A percentile compares a stretch with the other conserved stretches of the same genome.
phyloP scores from a whole-genome alignment of 2,113 vertebrate genomes.

The Psittacula cyanocephala region DNA sequence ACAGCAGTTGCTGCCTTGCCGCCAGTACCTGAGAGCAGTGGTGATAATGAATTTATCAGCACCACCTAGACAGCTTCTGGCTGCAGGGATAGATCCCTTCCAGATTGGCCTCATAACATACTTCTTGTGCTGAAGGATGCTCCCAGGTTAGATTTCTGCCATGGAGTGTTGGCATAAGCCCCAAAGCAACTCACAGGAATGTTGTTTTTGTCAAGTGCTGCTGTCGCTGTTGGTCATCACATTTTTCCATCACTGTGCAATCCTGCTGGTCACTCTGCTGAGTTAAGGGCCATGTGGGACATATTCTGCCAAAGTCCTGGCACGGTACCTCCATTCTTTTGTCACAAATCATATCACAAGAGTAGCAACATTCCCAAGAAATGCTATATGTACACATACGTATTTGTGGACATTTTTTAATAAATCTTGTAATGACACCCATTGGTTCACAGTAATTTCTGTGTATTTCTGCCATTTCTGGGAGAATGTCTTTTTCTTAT shows the following conservation, averaged over 20 bases:
- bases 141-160: neutral
- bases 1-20: neutral
- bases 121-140: neutral
- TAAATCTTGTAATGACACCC: neutral
- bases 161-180: fast-evolving
- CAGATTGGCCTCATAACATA: neutral
- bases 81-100: neutral
- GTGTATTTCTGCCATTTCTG: neutral
- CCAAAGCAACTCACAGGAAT: fast-evolving
- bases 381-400: fast-evolving
- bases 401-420: neutral
- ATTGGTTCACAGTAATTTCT: neutral
- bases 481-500: neutral
- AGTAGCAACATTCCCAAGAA: neutral
- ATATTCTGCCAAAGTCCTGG: neutral
- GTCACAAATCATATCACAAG: neutral
- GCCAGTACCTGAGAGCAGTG: neutral
- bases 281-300: neutral
- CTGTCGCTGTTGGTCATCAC: neutral
- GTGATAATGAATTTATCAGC: neutral
- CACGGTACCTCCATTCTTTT: neutral
- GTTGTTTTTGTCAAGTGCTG: neutral
- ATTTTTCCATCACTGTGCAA: neutral
- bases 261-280: neutral
- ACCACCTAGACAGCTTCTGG: neutral